Percentiles rank a stretch among this genome's conserved stretches.
These are phyloP conservation scores for Hesperophylax magnus DNA, from an alignment of 1,140 invertebrate species.

Conservation along the genomic window DNA sequence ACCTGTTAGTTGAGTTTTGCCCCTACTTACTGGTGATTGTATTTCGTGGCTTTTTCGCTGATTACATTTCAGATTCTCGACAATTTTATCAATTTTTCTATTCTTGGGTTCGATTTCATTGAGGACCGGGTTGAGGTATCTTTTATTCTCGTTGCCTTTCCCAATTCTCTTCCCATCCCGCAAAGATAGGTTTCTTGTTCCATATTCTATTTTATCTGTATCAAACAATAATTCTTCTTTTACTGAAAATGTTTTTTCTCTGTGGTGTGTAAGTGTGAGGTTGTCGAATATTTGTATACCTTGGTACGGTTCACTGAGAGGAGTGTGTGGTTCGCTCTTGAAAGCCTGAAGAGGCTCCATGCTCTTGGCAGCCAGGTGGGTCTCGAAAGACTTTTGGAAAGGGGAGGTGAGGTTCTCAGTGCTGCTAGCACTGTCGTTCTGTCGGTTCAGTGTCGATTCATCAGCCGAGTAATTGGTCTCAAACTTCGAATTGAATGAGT, in stretches of 20 bases:
- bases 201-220: conserved; percentile 41
- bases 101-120: conserved; percentile 54
- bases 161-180: conserved; percentile 41
- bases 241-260: conserved; percentile 35
- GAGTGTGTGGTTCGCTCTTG: conserved; percentile 24
- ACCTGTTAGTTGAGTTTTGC: conserved; percentile 37
- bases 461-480: conserved; percentile 50
- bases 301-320: conserved; percentile 48
- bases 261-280: conserved; percentile 41
- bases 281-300: conserved; percentile 48
- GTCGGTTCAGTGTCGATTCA: conserved; percentile 51
- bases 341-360: neutral
- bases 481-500: conserved; percentile 50
- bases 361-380: conserved; percentile 42
- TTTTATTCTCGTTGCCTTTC: conserved; percentile 42
- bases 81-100: conserved; percentile 57
- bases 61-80: conserved; percentile 55
- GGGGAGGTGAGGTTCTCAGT: conserved; percentile 49
- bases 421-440: conserved; percentile 51
- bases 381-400: conserved; percentile 53
- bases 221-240: conserved; percentile 52
- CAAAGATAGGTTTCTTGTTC: neutral
- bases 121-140: conserved; percentile 52
- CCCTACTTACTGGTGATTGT: conserved; percentile 17
- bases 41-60: conserved; percentile 49